Evolutionary conservation across 2,797 vertebrate species (phyloP).

Genomic region (Acipenser oxyrinchus): DNA sequence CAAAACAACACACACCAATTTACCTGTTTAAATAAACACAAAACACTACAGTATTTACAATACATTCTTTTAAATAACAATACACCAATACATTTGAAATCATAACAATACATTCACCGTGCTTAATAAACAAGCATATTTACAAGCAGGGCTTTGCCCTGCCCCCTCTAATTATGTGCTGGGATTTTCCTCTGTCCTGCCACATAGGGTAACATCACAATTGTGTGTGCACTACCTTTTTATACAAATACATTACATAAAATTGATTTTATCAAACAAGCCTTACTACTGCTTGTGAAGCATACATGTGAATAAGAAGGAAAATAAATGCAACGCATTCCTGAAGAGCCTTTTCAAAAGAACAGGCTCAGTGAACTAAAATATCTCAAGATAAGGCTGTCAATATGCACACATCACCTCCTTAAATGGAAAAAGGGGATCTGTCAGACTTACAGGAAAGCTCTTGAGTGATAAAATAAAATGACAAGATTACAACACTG

Average conservation of each 20-base stretch:
- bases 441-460: conserved; percentile 9
- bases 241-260: neutral
- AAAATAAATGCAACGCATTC: conserved; percentile 8
- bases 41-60: no score
- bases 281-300: neutral
- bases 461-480: conserved; percentile 33
- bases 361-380: conserved; percentile 33
- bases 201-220: no score
- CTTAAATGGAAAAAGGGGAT: conserved; percentile 43
- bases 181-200: no score
- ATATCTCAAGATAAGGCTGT: conserved; percentile 34
- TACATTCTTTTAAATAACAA: no score
- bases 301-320: neutral
- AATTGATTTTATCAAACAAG: neutral
- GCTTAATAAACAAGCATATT: no score
- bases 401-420: conserved; percentile 21
- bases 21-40: no score
- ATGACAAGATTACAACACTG: conserved; percentile 35
- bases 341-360: conserved; percentile 16
- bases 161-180: no score
- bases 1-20: no score
- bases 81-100: no score
- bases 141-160: no score
- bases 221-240: no score
- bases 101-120: no score